Evolutionary conservation across 2,113 vertebrate species (phyloP).

Genomic region (Petroica traversi): DNA sequence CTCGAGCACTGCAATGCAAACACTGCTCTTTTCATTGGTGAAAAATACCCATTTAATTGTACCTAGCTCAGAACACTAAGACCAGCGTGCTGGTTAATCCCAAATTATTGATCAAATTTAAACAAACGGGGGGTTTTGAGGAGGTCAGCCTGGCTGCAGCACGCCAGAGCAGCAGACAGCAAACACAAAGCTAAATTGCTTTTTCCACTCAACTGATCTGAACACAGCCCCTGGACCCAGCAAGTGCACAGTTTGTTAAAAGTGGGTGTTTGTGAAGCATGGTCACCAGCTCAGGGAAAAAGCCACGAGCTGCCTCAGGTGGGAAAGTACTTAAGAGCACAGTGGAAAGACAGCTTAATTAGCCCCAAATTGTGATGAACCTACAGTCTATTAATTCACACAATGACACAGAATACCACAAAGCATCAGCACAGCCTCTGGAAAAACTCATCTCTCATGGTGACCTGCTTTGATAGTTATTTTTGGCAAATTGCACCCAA

Average conservation of each 20-base stretch:
- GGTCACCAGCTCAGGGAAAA: neutral
- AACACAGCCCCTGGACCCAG: neutral
- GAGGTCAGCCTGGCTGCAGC: neutral
- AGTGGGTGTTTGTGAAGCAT: neutral
- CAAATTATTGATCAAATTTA: neutral
- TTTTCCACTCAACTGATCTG: neutral
- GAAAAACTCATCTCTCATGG: neutral
- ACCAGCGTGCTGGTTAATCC: neutral
- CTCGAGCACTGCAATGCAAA: neutral
- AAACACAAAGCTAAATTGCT: neutral
- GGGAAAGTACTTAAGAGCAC: neutral
- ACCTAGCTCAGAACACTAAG: neutral
- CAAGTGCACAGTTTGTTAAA: neutral
- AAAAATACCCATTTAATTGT: neutral
- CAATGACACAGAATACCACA: neutral
- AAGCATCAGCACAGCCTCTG: neutral
- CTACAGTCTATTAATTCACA: neutral
- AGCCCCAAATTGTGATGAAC: neutral
- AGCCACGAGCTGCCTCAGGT: neutral
- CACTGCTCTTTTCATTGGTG: neutral
- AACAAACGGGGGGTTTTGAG: neutral
- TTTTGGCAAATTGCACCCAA: constrained; percentile 41
- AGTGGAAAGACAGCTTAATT: neutral
- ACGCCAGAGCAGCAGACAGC: neutral
- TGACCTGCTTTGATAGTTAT: constrained; percentile 49